Percentiles rank a stretch among this genome's conserved stretches.
Conservation (phyloP, 2,888 invertebrate species). For the Ceratothoa steindachneri region DNA sequence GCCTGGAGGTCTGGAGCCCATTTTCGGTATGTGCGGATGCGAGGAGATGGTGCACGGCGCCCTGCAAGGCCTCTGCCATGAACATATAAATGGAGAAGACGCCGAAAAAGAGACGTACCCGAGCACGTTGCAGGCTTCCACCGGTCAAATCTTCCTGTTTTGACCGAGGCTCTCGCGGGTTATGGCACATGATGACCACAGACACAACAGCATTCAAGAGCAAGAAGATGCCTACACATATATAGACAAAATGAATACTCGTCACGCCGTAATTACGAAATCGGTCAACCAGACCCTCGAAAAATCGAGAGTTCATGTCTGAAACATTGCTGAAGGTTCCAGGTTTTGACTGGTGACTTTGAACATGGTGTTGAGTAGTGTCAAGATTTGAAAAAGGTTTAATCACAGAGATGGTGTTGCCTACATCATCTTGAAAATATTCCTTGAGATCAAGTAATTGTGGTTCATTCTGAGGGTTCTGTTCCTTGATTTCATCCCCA, state of each 20-base stretch:
- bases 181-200: constrained; percentile 40
- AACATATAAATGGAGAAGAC: constrained; percentile 45
- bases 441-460: constrained; percentile 28
- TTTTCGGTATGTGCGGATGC: constrained; percentile 17
- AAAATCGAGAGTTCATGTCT: constrained; percentile 32
- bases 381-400: background rate
- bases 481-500: background rate
- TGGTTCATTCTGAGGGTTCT: constrained; percentile 7
- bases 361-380: background rate
- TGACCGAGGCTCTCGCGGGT: constrained; percentile 44
- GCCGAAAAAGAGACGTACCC: constrained; percentile 25
- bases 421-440: background rate
- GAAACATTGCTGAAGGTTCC: constrained; percentile 40
- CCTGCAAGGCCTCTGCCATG: constrained; percentile 36
- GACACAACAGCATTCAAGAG: constrained; percentile 37
- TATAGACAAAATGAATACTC: constrained; percentile 38
- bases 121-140: constrained; percentile 11
- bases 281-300: constrained; percentile 32
- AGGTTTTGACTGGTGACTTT: constrained; percentile 19
- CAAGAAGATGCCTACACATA: constrained; percentile 42
- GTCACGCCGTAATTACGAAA: constrained; percentile 38
- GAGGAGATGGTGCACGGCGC: constrained; percentile 40
- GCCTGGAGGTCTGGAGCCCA: constrained; percentile 21
- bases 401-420: background rate
- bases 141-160: constrained; percentile 38